phyloP scores from a whole-genome alignment of 1,140 invertebrate species.

The Oncopeltus fasciatus region DNA sequence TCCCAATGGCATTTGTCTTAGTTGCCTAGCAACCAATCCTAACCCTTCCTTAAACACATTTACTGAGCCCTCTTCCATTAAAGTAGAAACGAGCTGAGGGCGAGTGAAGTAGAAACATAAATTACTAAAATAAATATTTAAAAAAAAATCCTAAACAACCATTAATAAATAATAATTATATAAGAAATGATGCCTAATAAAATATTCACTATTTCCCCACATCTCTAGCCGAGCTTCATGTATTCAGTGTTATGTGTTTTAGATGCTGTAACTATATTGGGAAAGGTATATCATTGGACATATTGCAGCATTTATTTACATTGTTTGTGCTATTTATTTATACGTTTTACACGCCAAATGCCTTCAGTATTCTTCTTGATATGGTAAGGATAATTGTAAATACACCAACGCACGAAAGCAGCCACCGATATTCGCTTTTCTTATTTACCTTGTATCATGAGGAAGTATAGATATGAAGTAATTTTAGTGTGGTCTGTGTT shows the following conservation, averaged over 20 bases:
- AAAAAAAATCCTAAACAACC: neutral
- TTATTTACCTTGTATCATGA: no score
- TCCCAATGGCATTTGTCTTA: slow-evolving; percentile 16
- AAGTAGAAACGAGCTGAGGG: no score
- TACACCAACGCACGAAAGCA: slow-evolving; percentile 14
- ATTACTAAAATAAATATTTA: neutral
- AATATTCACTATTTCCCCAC: neutral
- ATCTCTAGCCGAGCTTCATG: slow-evolving; percentile 16
- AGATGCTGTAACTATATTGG: slow-evolving; percentile 21
- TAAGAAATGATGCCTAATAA: neutral
- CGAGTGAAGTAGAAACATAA: neutral
- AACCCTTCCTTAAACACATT: neutral
- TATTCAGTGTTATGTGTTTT: slow-evolving; percentile 19
- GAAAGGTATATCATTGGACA: slow-evolving; percentile 19
- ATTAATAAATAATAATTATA: neutral
- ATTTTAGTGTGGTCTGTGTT: slow-evolving; percentile 21
- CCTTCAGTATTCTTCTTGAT: neutral
- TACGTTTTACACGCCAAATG: neutral
- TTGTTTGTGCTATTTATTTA: neutral
- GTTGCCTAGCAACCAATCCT: slow-evolving; percentile 3
- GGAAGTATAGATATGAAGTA: slow-evolving; percentile 10
- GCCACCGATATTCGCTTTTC: slow-evolving; percentile 9
- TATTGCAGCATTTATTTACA: neutral
- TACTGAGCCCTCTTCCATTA: no score
- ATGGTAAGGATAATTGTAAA: slow-evolving; percentile 11